A percentile compares a stretch with the other conserved stretches of the same genome.
These are phyloP conservation scores for Gymnocypris eckloni DNA, from an alignment of 2,797 vertebrate genomes.

Conservation along the genomic window DNA sequence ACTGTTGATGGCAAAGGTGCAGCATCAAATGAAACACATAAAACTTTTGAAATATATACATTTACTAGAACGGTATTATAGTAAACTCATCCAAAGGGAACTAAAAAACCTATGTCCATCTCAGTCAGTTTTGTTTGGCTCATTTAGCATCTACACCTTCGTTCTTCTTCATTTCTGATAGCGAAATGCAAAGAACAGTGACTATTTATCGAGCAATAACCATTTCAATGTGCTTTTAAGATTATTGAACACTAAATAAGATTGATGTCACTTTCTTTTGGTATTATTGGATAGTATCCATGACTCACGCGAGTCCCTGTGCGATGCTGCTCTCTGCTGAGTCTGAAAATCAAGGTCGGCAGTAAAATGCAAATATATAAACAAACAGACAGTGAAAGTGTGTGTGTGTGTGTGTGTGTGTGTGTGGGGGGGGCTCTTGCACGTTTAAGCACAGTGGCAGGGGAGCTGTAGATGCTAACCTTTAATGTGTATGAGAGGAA, in stretches of 20 bases:
- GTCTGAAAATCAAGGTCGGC: slow-evolving; percentile 63
- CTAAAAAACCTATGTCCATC: neutral
- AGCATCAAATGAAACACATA: neutral
- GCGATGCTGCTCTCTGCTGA: slow-evolving; percentile 9
- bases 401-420: neutral
- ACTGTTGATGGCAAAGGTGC: neutral
- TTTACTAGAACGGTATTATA: neutral
- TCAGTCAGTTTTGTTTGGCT: slow-evolving; percentile 56
- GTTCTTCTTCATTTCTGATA: slow-evolving; percentile 74
- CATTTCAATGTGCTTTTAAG: neutral
- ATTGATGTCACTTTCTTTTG: neutral
- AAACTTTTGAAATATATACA: neutral
- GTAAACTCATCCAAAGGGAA: neutral
- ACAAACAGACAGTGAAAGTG: slow-evolving; percentile 70
- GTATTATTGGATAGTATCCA: neutral
- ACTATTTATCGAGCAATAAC: slow-evolving; percentile 9
- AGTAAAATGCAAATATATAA: slow-evolving; percentile 72
- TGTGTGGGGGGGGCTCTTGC: slow-evolving; percentile 72
- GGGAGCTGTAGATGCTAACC: slow-evolving; percentile 67
- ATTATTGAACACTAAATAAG: neutral
- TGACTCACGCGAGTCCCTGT: neutral
- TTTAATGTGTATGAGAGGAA: slow-evolving; percentile 65
- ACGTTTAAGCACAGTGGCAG: slow-evolving; percentile 72
- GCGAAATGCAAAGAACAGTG: slow-evolving; percentile 32
- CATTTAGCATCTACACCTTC: slow-evolving; percentile 79